Conservation (phyloP, 1,140 invertebrate genomes). For the Drosophila saltans region DNA sequence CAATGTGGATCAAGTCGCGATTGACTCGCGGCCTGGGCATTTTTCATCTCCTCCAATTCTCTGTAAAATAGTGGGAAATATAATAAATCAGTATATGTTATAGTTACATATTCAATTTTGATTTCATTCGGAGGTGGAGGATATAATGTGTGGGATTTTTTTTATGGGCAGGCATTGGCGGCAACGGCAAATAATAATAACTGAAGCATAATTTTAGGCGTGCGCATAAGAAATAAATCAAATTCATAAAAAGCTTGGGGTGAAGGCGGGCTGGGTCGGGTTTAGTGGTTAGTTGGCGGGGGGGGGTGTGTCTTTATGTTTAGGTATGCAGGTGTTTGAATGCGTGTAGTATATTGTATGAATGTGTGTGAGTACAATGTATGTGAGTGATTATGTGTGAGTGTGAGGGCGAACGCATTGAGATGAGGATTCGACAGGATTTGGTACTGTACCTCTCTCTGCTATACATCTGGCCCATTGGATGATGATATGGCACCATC, state of each 20-base stretch:
- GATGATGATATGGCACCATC: constrained; percentile 84
- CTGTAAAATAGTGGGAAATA: constrained; percentile 55
- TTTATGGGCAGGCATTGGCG: constrained; percentile 25
- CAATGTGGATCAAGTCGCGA: constrained; percentile 94
- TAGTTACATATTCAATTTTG: not conserved
- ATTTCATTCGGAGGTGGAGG: not conserved
- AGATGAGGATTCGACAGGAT: constrained; percentile 57
- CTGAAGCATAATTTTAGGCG: constrained; percentile 44
- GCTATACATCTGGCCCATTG: constrained; percentile 83
- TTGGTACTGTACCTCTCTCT: constrained; percentile 83
- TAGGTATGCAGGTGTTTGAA: constrained; percentile 25
- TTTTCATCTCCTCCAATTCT: constrained; percentile 93
- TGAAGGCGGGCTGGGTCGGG: not conserved
- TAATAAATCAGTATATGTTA: constrained; percentile 16
- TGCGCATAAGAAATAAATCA: constrained; percentile 37
- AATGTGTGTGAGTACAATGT: constrained; percentile 1
- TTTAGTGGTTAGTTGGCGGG: constrained; percentile 28
- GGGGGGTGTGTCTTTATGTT: constrained; percentile 14
- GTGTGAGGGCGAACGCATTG: constrained; percentile 32
- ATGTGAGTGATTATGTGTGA: constrained; percentile 16
- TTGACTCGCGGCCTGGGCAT: constrained; percentile 85
- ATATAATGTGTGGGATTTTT: not conserved
- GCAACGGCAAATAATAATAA: constrained; percentile 50
- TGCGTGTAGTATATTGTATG: constrained; percentile 15
- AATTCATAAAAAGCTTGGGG: constrained; percentile 25